Percentiles rank a stretch among this genome's conserved stretches.
These are phyloP conservation scores for Bursaphelenchus mucronatus DNA, from an alignment of 1,140 invertebrate genomes.

Conservation along the genomic window DNA sequence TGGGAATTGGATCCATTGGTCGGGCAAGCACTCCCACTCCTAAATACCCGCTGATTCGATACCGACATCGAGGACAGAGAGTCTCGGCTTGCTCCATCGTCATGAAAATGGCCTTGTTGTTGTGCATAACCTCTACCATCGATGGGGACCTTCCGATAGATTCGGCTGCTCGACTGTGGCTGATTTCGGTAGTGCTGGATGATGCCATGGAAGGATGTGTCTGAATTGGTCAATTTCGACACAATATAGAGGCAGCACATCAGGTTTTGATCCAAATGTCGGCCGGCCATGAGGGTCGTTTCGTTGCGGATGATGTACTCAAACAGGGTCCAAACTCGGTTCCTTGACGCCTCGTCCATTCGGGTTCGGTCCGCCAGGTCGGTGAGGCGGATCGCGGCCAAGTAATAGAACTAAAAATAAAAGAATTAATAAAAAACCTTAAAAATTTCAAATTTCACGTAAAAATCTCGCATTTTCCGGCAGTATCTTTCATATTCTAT, in stretches of 20 bases:
- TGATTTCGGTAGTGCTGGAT: conserved; percentile 55
- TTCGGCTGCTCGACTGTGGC: conserved; percentile 43
- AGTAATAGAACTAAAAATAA: conserved; percentile 75
- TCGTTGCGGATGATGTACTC: conserved; percentile 82
- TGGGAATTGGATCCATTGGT: conserved; percentile 26
- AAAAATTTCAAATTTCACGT: no score
- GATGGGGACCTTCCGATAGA: conserved; percentile 49
- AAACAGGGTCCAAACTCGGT: conserved; percentile 77
- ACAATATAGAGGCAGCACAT: conserved; percentile 97
- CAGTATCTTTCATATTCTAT: no score
- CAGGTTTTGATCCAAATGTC: conserved; percentile 94
- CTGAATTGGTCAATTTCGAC: conserved; percentile 69
- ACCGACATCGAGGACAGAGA: conserved; percentile 29
- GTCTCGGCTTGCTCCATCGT: conserved; percentile 50
- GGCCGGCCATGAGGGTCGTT: conserved; percentile 77
- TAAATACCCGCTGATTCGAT: conserved; percentile 3
- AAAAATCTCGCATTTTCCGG: no score
- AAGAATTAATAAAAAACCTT: conserved; percentile 15
- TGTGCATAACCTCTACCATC: conserved; percentile 18
- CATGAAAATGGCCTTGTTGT: conserved; percentile 10
- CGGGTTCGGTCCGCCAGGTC: conserved; percentile 77
- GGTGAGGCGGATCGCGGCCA: conserved; percentile 80
- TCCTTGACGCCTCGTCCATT: conserved; percentile 37
- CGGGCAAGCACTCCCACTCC: conserved; percentile 37
- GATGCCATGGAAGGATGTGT: conserved; percentile 50